A percentile compares a stretch with the other conserved stretches of the same genome.
Conservation (phyloP, 2,888 invertebrate species). For the Plebejus melissa region DNA sequence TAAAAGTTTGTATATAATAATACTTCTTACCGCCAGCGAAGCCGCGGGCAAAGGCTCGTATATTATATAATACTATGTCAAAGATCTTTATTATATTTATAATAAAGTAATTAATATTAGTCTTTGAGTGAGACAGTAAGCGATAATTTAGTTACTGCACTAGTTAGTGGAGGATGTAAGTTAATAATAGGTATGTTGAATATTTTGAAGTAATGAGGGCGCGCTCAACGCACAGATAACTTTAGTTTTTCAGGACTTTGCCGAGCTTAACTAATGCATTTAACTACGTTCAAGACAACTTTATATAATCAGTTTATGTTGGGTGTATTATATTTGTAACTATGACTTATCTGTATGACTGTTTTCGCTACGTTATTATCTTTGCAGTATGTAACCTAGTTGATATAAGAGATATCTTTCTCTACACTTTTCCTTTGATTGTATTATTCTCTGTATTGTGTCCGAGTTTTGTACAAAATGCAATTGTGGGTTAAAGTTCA, state of each 20-base stretch:
- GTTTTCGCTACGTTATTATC: too few relatives aligned
- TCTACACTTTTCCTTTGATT: background rate
- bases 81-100: too few relatives aligned
- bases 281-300: background rate
- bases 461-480: background rate
- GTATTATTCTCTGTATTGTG: background rate
- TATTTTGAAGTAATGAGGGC: conserved; percentile 3
- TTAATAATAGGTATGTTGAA: background rate
- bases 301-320: background rate
- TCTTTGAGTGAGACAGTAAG: background rate
- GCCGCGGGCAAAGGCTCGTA: too few relatives aligned
- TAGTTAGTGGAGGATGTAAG: background rate
- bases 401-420: too few relatives aligned
- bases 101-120: too few relatives aligned
- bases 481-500: background rate
- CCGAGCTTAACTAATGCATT: background rate
- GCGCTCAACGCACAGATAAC: background rate
- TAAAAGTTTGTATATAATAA: too few relatives aligned
- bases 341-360: too few relatives aligned
- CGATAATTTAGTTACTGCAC: conserved; percentile 4
- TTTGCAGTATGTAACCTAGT: too few relatives aligned
- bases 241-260: background rate
- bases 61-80: too few relatives aligned
- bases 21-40: too few relatives aligned
- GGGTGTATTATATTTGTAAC: too few relatives aligned